Conservation (phyloP, 2,113 vertebrate species). For the Sinocyclocheilus anophthalmus region DNA sequence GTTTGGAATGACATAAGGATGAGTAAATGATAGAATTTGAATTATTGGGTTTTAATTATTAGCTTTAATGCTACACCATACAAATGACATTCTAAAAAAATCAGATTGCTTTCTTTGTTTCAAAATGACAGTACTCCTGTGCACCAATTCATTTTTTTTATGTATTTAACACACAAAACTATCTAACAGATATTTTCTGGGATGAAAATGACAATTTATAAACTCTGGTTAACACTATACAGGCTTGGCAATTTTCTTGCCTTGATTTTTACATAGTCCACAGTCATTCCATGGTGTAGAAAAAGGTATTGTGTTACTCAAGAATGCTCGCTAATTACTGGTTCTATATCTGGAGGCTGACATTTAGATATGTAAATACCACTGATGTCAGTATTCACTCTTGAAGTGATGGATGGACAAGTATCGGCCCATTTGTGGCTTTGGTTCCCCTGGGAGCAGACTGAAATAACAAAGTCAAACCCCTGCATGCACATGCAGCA, state of each 20-base stretch:
- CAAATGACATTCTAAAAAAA: background rate
- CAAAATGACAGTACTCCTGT: too few relatives aligned
- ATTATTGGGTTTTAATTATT: too few relatives aligned
- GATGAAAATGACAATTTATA: background rate
- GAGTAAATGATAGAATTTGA: too few relatives aligned
- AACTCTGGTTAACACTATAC: background rate
- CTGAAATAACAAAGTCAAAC: background rate
- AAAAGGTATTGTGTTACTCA: background rate
- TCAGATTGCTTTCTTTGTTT: too few relatives aligned
- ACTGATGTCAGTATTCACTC: constrained; percentile 25
- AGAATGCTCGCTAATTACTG: constrained; percentile 41
- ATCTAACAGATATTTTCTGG: background rate
- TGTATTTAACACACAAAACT: background rate
- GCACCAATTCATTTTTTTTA: background rate
- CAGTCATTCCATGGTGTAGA: background rate
- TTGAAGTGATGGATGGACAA: constrained; percentile 29
- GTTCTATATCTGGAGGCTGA: constrained; percentile 44
- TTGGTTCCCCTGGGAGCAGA: constrained; percentile 19
- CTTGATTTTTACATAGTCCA: background rate
- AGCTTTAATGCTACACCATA: too few relatives aligned
- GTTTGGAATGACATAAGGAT: too few relatives aligned
- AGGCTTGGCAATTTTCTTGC: background rate
- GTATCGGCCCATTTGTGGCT: constrained; percentile 5
- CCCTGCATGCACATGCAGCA: background rate
- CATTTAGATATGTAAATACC: constrained; percentile 53